These are phyloP conservation scores for Phrynosoma platyrhinos DNA, from an alignment of 2,113 vertebrate species.

Conservation along the genomic window DNA sequence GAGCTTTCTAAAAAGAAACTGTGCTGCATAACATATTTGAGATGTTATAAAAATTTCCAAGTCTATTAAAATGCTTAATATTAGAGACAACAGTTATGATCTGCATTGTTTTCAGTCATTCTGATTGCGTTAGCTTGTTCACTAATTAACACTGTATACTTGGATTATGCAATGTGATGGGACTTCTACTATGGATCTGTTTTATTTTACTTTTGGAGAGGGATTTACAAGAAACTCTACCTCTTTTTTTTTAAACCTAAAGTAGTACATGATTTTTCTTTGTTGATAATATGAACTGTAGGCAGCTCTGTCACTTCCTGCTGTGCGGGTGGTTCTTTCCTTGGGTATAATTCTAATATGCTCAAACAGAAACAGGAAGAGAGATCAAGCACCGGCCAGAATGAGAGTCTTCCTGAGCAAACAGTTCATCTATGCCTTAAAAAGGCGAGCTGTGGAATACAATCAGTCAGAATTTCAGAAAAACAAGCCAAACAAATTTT, in stretches of 20 bases:
- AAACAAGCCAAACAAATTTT: background rate
- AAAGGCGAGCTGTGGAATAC: slow-evolving; percentile 45
- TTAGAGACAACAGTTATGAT: background rate
- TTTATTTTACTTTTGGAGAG: slow-evolving; percentile 54
- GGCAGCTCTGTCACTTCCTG: slow-evolving; percentile 52
- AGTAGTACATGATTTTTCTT: slow-evolving; percentile 60
- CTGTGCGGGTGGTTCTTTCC: slow-evolving; percentile 41
- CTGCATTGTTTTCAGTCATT: background rate
- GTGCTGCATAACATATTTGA: background rate
- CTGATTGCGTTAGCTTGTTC: background rate
- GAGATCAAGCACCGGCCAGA: slow-evolving; percentile 37
- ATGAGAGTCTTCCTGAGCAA: slow-evolving; percentile 51
- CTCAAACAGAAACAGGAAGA: slow-evolving; percentile 63
- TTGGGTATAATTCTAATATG: slow-evolving; percentile 44
- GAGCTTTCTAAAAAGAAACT: background rate
- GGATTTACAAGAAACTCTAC: slow-evolving; percentile 47
- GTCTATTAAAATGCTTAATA: background rate
- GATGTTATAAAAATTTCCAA: too few relatives aligned
- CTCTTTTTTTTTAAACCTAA: slow-evolving; percentile 39
- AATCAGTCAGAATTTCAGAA: slow-evolving; percentile 39
- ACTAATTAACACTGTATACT: background rate
- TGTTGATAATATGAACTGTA: slow-evolving; percentile 66
- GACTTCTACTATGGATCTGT: slow-evolving; percentile 36
- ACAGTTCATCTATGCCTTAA: slow-evolving; percentile 49
- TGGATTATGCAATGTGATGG: background rate